phyloP scores from a whole-genome alignment of 2,113 vertebrate genomes.

The Onychostoma macrolepis region DNA sequence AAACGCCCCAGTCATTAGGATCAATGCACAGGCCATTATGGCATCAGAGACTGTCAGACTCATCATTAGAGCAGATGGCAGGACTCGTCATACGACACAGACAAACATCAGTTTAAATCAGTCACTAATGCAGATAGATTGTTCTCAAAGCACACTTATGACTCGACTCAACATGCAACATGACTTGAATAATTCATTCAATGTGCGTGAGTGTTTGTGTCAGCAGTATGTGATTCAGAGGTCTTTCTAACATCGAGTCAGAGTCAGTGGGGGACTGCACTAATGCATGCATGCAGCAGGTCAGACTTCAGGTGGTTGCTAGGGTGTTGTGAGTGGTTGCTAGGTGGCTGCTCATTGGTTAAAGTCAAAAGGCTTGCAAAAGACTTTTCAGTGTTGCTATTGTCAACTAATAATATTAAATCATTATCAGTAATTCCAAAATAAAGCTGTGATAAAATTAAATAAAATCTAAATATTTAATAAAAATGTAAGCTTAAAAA shows the following conservation, averaged over 20 bases:
- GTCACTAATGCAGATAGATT: conserved; percentile 26
- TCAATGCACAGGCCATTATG: conserved; percentile 16
- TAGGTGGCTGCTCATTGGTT: too few species aligned
- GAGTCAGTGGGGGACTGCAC: background rate
- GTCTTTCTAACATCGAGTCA: background rate
- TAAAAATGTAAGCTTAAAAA: too few species aligned
- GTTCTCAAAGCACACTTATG: background rate
- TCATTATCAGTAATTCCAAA: too few species aligned
- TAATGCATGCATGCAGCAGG: too few species aligned
- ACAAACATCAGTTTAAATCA: background rate
- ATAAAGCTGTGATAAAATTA: too few species aligned
- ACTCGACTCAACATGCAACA: background rate
- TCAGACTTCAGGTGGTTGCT: too few species aligned
- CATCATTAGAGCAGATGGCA: conserved; percentile 36
- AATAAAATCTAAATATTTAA: too few species aligned
- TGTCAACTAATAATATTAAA: too few species aligned
- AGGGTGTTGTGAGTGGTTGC: too few species aligned
- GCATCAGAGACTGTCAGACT: background rate
- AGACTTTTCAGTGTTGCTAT: too few species aligned
- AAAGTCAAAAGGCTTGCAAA: too few species aligned
- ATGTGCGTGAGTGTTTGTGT: background rate
- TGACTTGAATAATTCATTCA: conserved; percentile 14
- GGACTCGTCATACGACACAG: background rate
- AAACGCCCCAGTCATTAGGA: conserved; percentile 8
- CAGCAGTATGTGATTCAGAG: background rate